These are phyloP conservation scores for Chymomyza costata DNA, from an alignment of 1,140 invertebrate species.

Conservation along the genomic window DNA sequence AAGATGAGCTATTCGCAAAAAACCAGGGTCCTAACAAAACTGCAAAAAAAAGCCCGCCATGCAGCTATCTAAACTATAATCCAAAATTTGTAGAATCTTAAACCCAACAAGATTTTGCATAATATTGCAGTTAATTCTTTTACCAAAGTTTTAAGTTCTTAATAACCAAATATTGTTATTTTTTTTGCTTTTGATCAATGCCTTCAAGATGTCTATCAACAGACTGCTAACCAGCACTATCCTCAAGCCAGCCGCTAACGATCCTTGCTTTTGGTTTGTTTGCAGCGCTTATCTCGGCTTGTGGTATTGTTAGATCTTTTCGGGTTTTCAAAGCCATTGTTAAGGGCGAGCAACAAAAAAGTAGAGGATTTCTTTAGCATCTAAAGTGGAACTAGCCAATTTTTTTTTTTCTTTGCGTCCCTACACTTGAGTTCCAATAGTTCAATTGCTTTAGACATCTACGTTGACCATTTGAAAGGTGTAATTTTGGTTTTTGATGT, in stretches of 20 bases:
- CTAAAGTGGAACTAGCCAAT: slow-evolving; percentile 49
- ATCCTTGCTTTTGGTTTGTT: slow-evolving; percentile 44
- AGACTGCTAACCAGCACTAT: no score
- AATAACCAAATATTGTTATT: no score
- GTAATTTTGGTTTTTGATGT: slow-evolving; percentile 51
- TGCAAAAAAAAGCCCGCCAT: no score
- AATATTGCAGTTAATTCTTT: no score
- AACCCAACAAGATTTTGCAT: no score
- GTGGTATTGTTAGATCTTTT: slow-evolving; percentile 52
- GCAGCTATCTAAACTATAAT: no score
- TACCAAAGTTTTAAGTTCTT: no score
- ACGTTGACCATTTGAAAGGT: slow-evolving; percentile 63
- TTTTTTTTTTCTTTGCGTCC: not conserved
- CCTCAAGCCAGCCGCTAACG: slow-evolving; percentile 32
- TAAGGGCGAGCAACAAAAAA: slow-evolving; percentile 29
- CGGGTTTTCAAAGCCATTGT: slow-evolving; percentile 31
- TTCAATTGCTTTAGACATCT: slow-evolving; percentile 30
- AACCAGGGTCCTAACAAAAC: no score
- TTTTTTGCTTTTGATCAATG: no score
- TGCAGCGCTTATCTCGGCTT: slow-evolving; percentile 62
- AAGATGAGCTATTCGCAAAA: no score
- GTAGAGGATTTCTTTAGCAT: slow-evolving; percentile 12
- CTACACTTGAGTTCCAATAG: slow-evolving; percentile 33
- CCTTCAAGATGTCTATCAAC: no score
- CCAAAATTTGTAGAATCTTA: no score